Percentiles rank a stretch among this genome's conserved stretches.
Conservation (phyloP, 2,888 invertebrate species). For the Amiota mariae region DNA sequence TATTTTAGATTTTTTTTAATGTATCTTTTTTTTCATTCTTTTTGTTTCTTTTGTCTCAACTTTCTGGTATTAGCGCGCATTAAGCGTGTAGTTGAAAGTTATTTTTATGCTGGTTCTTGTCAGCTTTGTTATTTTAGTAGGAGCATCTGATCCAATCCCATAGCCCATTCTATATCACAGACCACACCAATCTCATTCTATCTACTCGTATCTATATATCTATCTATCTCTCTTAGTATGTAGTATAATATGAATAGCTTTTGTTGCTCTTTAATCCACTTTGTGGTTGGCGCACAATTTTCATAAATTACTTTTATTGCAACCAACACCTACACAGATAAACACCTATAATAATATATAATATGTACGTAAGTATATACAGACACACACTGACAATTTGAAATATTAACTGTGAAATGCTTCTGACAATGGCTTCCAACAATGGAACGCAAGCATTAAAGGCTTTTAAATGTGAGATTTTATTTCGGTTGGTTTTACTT, state of each 20-base stretch:
- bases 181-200: background rate
- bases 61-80: conserved; percentile 9
- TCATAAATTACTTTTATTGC: conserved; percentile 71
- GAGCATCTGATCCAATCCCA: too few species aligned
- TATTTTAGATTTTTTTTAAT: background rate
- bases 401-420: conserved; percentile 64
- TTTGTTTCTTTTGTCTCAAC: background rate
- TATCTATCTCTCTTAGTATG: too few species aligned
- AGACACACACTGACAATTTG: conserved; percentile 41
- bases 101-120: too few species aligned
- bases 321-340: conserved; percentile 26
- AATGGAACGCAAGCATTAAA: conserved; percentile 16
- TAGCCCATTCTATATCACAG: too few species aligned
- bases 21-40: background rate
- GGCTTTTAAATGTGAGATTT: conserved; percentile 12
- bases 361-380: too few species aligned
- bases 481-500: background rate
- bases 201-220: too few species aligned
- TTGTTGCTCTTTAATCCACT: conserved; percentile 55
- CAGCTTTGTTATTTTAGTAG: too few species aligned
- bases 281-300: conserved; percentile 68
- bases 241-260: background rate
- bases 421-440: conserved; percentile 9
- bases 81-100: background rate
- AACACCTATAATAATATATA: background rate